These are phyloP conservation scores for Vespertilio murinus DNA, from an alignment of 2,797 vertebrate species.

Conservation along the genomic window DNA sequence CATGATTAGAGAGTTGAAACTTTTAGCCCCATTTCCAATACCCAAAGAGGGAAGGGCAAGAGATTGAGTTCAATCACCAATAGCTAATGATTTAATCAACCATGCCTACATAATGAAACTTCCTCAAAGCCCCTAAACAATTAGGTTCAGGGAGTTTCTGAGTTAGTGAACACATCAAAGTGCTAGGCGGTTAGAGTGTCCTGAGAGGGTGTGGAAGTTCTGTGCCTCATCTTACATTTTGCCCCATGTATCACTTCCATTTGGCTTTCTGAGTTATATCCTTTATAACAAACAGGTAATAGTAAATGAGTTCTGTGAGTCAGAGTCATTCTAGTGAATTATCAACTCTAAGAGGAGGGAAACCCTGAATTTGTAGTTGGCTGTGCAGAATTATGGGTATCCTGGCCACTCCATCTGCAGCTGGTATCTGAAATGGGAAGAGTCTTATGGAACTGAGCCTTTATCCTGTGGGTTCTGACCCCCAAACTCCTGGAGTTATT, in stretches of 20 bases:
- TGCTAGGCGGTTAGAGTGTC: not conserved
- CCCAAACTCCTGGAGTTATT: not conserved
- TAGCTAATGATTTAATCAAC: not conserved
- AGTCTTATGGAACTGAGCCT: not conserved
- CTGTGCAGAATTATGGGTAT: not conserved
- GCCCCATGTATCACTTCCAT: not conserved
- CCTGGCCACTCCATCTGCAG: not conserved
- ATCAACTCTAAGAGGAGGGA: not conserved
- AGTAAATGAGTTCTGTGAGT: not conserved
- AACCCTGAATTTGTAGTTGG: not conserved
- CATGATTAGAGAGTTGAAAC: not conserved
- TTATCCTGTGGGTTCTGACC: not conserved
- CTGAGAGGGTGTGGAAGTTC: not conserved
- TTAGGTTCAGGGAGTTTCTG: not conserved
- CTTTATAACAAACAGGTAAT: not conserved
- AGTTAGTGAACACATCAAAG: not conserved
- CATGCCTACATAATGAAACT: not conserved
- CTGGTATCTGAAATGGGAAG: not conserved
- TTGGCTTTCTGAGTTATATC: not conserved
- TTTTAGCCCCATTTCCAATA: not conserved
- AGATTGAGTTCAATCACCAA: not conserved
- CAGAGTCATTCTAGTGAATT: not conserved
- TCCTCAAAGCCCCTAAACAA: not conserved
- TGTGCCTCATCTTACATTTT: not conserved
- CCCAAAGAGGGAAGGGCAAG: not conserved